Percentiles rank a stretch among this genome's conserved stretches.
phyloP scores from a whole-genome alignment of 2,888 invertebrate species.

The Nephrotoma guestfalica region DNA sequence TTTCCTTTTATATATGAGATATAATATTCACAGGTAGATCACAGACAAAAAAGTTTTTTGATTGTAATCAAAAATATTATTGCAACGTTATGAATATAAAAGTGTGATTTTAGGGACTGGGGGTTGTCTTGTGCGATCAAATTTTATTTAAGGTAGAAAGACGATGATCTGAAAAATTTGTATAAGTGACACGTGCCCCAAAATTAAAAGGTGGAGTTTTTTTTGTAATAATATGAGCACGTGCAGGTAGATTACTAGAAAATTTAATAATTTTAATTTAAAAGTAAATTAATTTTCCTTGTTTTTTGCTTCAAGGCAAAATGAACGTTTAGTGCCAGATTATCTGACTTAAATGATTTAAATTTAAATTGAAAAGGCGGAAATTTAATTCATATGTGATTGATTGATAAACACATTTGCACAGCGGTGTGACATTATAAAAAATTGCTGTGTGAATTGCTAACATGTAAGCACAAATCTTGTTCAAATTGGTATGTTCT shows the following conservation, averaged over 20 bases:
- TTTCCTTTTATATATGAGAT: neutral
- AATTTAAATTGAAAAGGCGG: neutral
- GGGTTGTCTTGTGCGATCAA: neutral
- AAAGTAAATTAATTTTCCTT: neutral
- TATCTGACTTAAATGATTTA: neutral
- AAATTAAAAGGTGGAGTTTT: neutral
- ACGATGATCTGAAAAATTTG: neutral
- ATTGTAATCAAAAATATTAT: neutral
- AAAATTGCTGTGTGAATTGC: no score
- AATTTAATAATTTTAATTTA: neutral
- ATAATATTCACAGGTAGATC: neutral
- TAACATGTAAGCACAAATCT: no score
- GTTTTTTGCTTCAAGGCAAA: neutral
- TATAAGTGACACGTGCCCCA: neutral
- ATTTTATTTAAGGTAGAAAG: neutral
- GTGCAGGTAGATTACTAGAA: neutral
- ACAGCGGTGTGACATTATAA: no score
- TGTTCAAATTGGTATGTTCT: no score
- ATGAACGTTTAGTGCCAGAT: neutral
- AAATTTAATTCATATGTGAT: neutral
- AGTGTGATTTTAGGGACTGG: neutral
- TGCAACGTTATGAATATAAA: neutral
- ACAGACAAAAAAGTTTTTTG: neutral
- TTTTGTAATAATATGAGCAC: neutral
- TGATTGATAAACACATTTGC: no score